A percentile compares a stretch with the other conserved stretches of the same genome.
Conservation (phyloP, 2,113 vertebrate genomes). For the Apteryx owenii region DNA sequence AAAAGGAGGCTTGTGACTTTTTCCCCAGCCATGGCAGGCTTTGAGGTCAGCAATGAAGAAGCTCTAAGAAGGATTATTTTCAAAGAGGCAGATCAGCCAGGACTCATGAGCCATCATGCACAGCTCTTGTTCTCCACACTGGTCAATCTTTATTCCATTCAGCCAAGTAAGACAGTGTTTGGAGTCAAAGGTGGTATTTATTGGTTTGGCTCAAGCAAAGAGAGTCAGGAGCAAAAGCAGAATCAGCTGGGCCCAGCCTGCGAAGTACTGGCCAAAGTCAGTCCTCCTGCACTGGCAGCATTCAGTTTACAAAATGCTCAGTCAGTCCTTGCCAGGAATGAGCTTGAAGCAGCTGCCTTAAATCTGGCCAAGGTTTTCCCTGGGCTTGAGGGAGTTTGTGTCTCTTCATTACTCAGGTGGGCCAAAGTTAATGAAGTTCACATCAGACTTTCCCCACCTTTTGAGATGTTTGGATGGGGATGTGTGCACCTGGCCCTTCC, state of each 20-base stretch:
- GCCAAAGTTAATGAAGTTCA: not conserved
- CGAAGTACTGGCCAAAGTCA: not conserved
- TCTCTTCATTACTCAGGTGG: not conserved
- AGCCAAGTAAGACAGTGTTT: rapidly evolving
- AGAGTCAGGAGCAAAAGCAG: not conserved
- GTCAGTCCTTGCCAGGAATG: rapidly evolving
- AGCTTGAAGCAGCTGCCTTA: not conserved
- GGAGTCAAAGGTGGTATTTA: not conserved
- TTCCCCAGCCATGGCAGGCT: not conserved
- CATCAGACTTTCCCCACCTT: not conserved
- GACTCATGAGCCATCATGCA: not conserved
- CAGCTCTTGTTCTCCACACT: rapidly evolving
- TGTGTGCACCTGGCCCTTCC: not conserved
- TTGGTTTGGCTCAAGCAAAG: not conserved
- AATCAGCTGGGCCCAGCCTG: not conserved
- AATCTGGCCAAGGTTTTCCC: not conserved
- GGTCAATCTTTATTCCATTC: not conserved
- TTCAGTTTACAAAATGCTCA: not conserved
- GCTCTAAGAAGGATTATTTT: not conserved
- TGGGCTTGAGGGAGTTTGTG: not conserved
- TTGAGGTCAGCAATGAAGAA: not conserved
- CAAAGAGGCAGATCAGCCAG: not conserved
- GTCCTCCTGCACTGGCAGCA: not conserved
- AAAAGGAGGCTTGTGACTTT: not conserved
- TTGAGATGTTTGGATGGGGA: not conserved